phyloP scores from a whole-genome alignment of 2,113 vertebrate species.

The Malaclemys terrapin region DNA sequence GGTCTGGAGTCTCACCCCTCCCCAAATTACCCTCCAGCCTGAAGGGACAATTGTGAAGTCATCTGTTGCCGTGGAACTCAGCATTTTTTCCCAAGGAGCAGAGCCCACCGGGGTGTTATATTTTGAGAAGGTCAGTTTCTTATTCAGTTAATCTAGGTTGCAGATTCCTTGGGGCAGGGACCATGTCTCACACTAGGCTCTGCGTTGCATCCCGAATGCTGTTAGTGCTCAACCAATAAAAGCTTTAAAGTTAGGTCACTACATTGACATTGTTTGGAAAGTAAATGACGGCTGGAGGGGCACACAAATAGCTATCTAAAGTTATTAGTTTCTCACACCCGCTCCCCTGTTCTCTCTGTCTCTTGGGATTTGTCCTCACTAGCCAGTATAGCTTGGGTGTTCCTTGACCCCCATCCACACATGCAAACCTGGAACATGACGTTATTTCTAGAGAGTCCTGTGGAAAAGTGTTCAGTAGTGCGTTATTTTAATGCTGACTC shows the following conservation, averaged over 20 bases:
- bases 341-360: background rate
- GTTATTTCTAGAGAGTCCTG: background rate
- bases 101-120: conserved; percentile 51
- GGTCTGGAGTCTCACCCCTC: conserved; percentile 78
- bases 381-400: background rate
- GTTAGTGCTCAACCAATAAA: background rate
- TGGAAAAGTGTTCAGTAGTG: background rate
- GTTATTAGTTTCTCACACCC: background rate
- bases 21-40: conserved; percentile 74
- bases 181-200: background rate
- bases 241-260: background rate
- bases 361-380: background rate
- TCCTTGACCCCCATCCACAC: background rate
- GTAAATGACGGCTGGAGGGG: background rate
- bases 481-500: background rate
- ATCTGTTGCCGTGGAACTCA: conserved; percentile 71
- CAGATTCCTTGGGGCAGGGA: background rate
- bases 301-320: background rate
- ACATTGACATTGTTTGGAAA: background rate
- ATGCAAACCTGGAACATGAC: background rate
- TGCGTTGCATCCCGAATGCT: background rate
- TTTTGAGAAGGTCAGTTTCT: conserved; percentile 82
- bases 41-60: conserved; percentile 69
- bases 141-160: background rate
- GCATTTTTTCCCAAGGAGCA: background rate